Percentiles rank a stretch among this genome's conserved stretches.
These are phyloP conservation scores for Oreochromis spilurus DNA, from an alignment of 2,113 vertebrate genomes.

Conservation along the genomic window DNA sequence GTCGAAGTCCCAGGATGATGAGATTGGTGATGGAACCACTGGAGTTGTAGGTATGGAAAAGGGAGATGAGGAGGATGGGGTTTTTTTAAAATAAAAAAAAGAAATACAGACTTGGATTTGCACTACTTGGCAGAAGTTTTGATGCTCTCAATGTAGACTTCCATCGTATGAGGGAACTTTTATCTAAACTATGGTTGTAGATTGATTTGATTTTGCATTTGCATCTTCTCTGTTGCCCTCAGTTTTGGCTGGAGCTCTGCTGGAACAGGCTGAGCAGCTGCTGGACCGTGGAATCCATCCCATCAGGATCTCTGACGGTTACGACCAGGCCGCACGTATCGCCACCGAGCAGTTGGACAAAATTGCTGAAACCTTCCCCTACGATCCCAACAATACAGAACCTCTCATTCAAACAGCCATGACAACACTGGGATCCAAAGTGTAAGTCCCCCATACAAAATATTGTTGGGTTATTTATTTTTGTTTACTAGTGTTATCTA, in stretches of 20 bases:
- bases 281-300: constrained; percentile 95
- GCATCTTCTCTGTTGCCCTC: background rate
- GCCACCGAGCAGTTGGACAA: constrained; percentile 88
- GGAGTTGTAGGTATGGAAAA: constrained; percentile 91
- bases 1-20: constrained; percentile 97
- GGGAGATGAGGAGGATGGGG: background rate
- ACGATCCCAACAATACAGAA: constrained; percentile 82
- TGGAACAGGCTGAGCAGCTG: constrained; percentile 93
- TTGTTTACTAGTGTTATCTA: background rate
- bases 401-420: constrained; percentile 95
- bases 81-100: background rate
- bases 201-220: background rate
- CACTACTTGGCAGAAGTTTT: background rate
- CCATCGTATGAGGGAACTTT: background rate
- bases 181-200: background rate
- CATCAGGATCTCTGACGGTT: constrained; percentile 92
- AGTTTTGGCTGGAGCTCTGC: constrained; percentile 91
- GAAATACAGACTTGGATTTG: background rate
- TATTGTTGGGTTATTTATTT: background rate
- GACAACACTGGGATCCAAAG: constrained; percentile 96
- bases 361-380: constrained; percentile 88
- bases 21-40: constrained; percentile 97
- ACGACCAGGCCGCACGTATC: constrained; percentile 88
- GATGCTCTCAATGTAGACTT: background rate
- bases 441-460: constrained; percentile 73